A percentile compares a stretch with the other conserved stretches of the same genome.
Conservation (phyloP, 2,797 vertebrate species). For the Anomalospiza imberbis region DNA sequence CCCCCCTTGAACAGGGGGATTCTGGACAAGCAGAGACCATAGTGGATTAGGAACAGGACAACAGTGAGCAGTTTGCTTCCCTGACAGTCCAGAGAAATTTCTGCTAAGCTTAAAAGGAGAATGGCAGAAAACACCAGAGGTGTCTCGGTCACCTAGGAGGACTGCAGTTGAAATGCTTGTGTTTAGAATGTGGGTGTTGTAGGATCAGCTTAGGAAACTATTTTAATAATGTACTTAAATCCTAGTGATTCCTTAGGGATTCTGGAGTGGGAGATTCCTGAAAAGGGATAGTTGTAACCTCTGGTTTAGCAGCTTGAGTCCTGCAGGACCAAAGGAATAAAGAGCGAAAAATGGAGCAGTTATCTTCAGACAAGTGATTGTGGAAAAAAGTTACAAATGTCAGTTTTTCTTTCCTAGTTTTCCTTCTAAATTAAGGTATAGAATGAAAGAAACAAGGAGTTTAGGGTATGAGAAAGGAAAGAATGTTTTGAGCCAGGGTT, state of each 20-base stretch:
- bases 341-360: not conserved
- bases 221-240: not conserved
- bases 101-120: not conserved
- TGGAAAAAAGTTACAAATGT: not conserved
- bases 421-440: not conserved
- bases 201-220: not conserved
- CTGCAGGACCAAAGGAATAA: not conserved
- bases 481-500: not conserved
- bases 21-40: not conserved
- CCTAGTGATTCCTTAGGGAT: not conserved
- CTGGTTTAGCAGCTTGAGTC: not conserved
- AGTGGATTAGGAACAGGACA: not conserved
- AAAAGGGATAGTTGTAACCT: not conserved
- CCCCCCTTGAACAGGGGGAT: fast-evolving
- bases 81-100: not conserved
- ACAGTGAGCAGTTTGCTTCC: not conserved
- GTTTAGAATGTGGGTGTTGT: not conserved
- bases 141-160: not conserved
- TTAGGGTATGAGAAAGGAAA: not conserved
- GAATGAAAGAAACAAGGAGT: not conserved
- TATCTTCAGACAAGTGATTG: not conserved
- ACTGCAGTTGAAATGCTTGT: not conserved
- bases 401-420: not conserved
- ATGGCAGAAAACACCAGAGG: not conserved
- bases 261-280: not conserved